Conservation (phyloP, 2,888 invertebrate genomes). For the Poecilobothrus nobilitatus region DNA sequence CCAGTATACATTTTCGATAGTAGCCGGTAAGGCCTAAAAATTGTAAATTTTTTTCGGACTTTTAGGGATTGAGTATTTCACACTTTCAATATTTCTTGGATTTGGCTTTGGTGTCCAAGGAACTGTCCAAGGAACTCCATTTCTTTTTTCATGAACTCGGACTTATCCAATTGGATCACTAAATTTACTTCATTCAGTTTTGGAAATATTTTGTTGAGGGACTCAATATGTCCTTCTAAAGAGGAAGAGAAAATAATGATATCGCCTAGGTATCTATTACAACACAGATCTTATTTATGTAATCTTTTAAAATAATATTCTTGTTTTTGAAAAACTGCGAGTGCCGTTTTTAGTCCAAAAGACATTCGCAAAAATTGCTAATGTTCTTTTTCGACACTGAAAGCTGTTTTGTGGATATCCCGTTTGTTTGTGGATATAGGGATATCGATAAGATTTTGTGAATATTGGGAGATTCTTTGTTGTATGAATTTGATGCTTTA, state of each 20-base stretch:
- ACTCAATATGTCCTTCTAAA: constrained; percentile 22
- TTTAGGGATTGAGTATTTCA: constrained; percentile 21
- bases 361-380: constrained; percentile 29
- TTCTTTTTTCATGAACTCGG: too few species aligned
- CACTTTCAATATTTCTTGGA: too few species aligned
- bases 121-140: too few species aligned
- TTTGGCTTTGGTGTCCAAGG: too few species aligned
- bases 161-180: too few species aligned
- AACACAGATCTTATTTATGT: constrained; percentile 24
- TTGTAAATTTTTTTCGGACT: constrained; percentile 22
- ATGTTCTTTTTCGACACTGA: constrained; percentile 18
- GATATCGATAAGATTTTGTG: background rate
- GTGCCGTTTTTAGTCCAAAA: constrained; percentile 39
- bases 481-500: constrained; percentile 5
- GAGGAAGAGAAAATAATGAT: constrained; percentile 21
- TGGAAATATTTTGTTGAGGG: constrained; percentile 20
- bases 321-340: constrained; percentile 38
- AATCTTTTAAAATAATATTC: constrained; percentile 32
- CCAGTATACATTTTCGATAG: constrained; percentile 31
- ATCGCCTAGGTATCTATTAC: too few species aligned
- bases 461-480: background rate
- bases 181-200: constrained; percentile 16
- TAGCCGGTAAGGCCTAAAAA: too few species aligned
- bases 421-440: constrained; percentile 18
- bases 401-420: too few species aligned